A percentile compares a stretch with the other conserved stretches of the same genome.
These are phyloP conservation scores for Noctua comes DNA, from an alignment of 2,888 invertebrate species.

Conservation along the genomic window DNA sequence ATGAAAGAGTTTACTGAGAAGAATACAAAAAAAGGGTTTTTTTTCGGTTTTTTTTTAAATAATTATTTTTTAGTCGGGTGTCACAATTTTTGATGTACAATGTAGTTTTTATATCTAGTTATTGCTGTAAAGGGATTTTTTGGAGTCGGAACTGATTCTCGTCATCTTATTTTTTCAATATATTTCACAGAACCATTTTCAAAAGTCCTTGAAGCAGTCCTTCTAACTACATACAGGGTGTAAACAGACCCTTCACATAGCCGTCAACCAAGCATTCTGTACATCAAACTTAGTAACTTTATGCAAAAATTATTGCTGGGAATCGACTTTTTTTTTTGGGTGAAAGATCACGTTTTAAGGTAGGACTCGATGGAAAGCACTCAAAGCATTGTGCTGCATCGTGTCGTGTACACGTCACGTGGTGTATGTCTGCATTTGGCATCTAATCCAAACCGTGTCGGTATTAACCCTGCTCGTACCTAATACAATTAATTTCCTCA, in stretches of 20 bases:
- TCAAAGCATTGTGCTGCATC: no score
- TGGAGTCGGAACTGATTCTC: not conserved
- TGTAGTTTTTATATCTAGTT: not conserved
- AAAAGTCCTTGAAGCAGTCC: not conserved
- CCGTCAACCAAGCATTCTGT: no score
- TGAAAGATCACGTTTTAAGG: no score
- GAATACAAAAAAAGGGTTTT: no score
- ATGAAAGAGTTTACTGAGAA: no score
- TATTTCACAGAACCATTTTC: not conserved
- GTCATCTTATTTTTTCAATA: not conserved
- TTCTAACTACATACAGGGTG: not conserved
- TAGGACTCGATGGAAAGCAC: no score
- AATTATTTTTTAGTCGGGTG: not conserved
- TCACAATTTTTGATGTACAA: not conserved
- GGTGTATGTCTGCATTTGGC: not conserved
- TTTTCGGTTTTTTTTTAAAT: no score
- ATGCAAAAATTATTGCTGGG: no score
- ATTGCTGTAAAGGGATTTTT: not conserved
- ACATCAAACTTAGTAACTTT: no score
- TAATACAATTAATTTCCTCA: slow-evolving; percentile 23
- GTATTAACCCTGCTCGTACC: not conserved
- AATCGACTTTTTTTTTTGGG: no score
- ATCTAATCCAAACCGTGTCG: not conserved
- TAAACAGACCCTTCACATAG: no score
- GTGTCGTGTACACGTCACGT: not conserved